Evolutionary conservation across 2,888 invertebrate species (phyloP), one percentile per base, ranked within the genome.

Genomic region (Nematopogon swammerdamellus): DNA sequence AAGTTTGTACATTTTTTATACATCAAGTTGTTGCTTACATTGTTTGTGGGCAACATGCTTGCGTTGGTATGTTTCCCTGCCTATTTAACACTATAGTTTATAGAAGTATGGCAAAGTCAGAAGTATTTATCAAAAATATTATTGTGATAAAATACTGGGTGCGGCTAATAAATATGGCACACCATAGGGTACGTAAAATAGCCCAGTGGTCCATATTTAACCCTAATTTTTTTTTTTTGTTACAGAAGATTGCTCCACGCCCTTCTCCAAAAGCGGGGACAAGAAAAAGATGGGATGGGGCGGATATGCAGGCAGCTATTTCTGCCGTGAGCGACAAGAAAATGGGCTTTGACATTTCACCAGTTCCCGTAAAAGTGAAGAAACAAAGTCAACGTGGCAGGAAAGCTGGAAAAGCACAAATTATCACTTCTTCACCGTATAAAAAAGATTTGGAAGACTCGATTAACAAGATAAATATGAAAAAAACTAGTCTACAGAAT

Each of bases 231-330:
- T 10, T 25, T 25, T 25, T 25, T 25, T 25, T 25, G 25, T 25
- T 25, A 25, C 10, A 25, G 25, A 14, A 36, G 36, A 14, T 36
- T 6, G 36, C 36, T 14, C 8, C 36, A 36, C n/a, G 36, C 11
- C 36, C 36, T 36, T 36, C 36, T 36, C 36, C n/a, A 36, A 36
- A 36, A 36, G 36, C 36, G 25, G 25, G 25, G 25, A 25, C n/a
- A 14, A 36, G n/a, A 36, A n/a, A n/a, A 14, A 36, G 36, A 36
- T 36, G 36, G 44, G 44, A 19, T 19, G 8, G 44, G 18, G 44
- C 44, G 44, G 44, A 43, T 44, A 44, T 44, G 44, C 44, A 43
- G 44, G 44, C 44, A 17, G 44, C 16, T 11, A 44, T 44, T 44
- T 44, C 44, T 44, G 44, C 44, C 18, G 19, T 44, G 16, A 17